Evolutionary conservation across 2,888 invertebrate genomes (phyloP), one percentile per base, ranked within the genome.

Genomic region (Drosophila anomalata): DNA sequence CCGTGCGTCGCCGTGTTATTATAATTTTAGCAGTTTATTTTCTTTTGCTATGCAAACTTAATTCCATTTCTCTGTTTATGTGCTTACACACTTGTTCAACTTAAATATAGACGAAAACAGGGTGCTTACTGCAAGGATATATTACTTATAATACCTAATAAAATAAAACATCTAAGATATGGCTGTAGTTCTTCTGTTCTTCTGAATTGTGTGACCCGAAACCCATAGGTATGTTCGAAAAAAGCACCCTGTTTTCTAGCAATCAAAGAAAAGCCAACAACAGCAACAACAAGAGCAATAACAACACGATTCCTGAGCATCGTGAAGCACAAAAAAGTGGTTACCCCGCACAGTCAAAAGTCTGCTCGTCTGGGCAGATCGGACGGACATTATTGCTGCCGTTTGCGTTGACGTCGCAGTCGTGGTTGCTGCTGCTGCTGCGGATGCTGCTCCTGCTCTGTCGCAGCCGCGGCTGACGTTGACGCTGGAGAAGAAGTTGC

Each of bases 21-120:
- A 87, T 87, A 87, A 87, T 85, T 88, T 84, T 77, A 74, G 73
- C 84, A 81, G 84, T 84, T 88, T 86, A 86, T 85, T 81, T 81
- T 84, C 79, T 53, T 81, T 76, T 89, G 84, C 84, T 87, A 88
- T 88, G 82, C 87, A 88, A 87, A 88, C 88, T 83, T 87, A 89
- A 89, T 89, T 90, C 85, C 88, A 89, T 89, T 90, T 84, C 72
- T 77, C 87, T 89, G 85, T 89, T 89, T 87, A 87, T 83, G 79
- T 83, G 81, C 82, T 87, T 89, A 87, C 89, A 77, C 88, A 79
- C 81, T 89, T 77, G 76, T 74, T 69, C 60, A 86, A 87, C 73
- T 76, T 83, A 75, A 89, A 75, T 75, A 69, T 73, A 59, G 29
- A 56, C 2, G 20, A 53, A 63, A 72, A 88, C 87, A 88, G 88